A percentile compares a stretch with the other conserved stretches of the same genome.
Conservation (phyloP, 1,140 invertebrate genomes). For the Pinna nobilis region DNA sequence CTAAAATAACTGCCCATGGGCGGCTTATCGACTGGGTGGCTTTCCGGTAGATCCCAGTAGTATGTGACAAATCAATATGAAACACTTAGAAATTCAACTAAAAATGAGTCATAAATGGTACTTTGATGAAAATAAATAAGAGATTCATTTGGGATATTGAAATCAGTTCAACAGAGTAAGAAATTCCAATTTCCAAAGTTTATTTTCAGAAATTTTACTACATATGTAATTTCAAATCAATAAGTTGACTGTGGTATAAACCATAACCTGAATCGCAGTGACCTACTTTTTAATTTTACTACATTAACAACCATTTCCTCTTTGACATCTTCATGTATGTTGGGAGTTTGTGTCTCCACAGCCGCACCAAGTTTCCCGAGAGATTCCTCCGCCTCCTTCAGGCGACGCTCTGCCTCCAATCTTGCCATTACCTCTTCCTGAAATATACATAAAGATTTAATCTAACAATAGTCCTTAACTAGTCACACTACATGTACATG, state of each 20-base stretch:
- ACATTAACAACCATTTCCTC: conserved; percentile 69
- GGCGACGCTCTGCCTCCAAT: conserved; percentile 60
- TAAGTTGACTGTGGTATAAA: neutral
- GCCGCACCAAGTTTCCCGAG: conserved; percentile 56
- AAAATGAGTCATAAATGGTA: no score
- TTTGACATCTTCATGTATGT: conserved; percentile 61
- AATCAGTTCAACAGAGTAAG: no score
- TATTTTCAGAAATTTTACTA: neutral
- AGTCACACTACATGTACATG: neutral
- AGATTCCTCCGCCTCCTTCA: conserved; percentile 63
- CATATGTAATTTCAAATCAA: neutral
- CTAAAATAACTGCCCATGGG: no score
- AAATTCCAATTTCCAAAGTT: no score
- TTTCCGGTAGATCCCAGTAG: no score
- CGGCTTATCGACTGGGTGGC: no score
- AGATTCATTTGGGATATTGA: no score
- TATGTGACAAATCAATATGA: no score
- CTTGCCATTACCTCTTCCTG: conserved; percentile 68
- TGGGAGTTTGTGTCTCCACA: conserved; percentile 60
- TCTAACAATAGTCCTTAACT: neutral
- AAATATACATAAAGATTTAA: neutral
- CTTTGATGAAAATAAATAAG: no score
- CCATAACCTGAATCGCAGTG: neutral
- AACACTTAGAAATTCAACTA: no score
- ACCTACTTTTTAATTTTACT: conserved; percentile 63